phyloP scores from a whole-genome alignment of 2,888 invertebrate genomes.

The Thelaira solivaga region DNA sequence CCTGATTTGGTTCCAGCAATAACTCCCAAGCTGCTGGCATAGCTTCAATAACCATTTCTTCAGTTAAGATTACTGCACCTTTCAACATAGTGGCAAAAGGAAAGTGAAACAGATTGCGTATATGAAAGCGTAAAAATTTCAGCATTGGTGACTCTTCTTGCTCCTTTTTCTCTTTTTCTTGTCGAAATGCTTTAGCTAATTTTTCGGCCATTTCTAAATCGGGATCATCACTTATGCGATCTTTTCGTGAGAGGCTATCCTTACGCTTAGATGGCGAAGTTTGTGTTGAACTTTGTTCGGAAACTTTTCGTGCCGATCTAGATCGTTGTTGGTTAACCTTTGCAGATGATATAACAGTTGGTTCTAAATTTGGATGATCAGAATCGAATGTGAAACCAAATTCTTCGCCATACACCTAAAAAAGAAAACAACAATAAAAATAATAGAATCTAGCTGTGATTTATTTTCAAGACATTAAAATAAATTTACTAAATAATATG shows the following conservation, averaged over 20 bases:
- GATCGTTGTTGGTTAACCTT: slow-evolving; percentile 70
- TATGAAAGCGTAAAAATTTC: slow-evolving; percentile 87
- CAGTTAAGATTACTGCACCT: slow-evolving; percentile 91
- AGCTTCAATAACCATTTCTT: slow-evolving; percentile 91
- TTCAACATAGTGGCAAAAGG: slow-evolving; percentile 92
- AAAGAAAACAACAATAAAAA: background rate
- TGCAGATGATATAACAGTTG: slow-evolving; percentile 72
- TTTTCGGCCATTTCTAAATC: slow-evolving; percentile 75
- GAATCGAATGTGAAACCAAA: slow-evolving; percentile 83
- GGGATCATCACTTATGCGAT: slow-evolving; percentile 78
- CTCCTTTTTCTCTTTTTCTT: slow-evolving; percentile 77
- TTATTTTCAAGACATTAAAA: no score
- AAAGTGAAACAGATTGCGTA: slow-evolving; percentile 93
- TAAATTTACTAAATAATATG: no score
- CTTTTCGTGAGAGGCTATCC: slow-evolving; percentile 85
- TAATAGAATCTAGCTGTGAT: no score
- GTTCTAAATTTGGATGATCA: slow-evolving; percentile 77
- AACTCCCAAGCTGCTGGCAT: slow-evolving; percentile 97
- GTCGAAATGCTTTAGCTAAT: slow-evolving; percentile 73
- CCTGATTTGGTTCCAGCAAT: slow-evolving; percentile 92
- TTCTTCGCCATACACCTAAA: slow-evolving; percentile 89
- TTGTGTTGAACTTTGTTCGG: slow-evolving; percentile 88
- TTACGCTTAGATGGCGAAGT: slow-evolving; percentile 87
- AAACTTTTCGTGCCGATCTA: slow-evolving; percentile 83
- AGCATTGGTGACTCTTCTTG: slow-evolving; percentile 84